Evolutionary conservation across 2,888 invertebrate genomes (phyloP), one percentile per base, ranked within the genome.

Genomic region (Phlogophora meticulosa): DNA sequence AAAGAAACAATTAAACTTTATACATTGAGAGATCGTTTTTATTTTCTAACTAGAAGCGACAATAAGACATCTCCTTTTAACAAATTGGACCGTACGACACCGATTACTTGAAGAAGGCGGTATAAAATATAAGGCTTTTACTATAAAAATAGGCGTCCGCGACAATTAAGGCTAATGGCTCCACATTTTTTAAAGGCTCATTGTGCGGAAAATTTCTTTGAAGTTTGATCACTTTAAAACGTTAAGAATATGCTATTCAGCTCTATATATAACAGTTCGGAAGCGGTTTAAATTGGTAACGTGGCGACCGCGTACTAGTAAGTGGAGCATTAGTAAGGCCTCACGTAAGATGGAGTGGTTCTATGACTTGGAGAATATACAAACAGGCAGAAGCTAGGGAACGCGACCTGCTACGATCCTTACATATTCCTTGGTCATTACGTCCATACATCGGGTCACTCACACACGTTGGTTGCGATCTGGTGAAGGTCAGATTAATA

Each of bases 121-220:
- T 79, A 79, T 79, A 80, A 85, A 85, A 84, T 76, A 81, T 76
- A 75, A 78, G 70, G 81, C 68, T 71, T 81, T 80, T 61, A 68
- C 80, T 76, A 76, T 78, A 85, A 83, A 87, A 85, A 83, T 84
- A 82, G 81, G 80, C 80, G 81, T 80, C 73, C 60, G 71, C 65
- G 80, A 85, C 83, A 87, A 88, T 88, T 86, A 88, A 82, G 84
- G 82, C 79, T 87, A 87, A 89, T 86, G 86, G 82, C 78, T 81
- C 64, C 73, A 83, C 83, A 85, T 85, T 88, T 86, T 83, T 80
- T 82, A 81, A 84, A 83, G 75, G 65, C 76, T 84, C 81, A 81
- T 85, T 81, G 80, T 80, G 73, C 70, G 81, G 84, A 83, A 84
- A 82, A 82, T 81, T 77, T 78, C 76, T 83, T 84, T 78, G 73